Evolutionary conservation across 2,888 invertebrate species (phyloP), one percentile per base, ranked within the genome.

Genomic region (Aporophyla nigra): DNA sequence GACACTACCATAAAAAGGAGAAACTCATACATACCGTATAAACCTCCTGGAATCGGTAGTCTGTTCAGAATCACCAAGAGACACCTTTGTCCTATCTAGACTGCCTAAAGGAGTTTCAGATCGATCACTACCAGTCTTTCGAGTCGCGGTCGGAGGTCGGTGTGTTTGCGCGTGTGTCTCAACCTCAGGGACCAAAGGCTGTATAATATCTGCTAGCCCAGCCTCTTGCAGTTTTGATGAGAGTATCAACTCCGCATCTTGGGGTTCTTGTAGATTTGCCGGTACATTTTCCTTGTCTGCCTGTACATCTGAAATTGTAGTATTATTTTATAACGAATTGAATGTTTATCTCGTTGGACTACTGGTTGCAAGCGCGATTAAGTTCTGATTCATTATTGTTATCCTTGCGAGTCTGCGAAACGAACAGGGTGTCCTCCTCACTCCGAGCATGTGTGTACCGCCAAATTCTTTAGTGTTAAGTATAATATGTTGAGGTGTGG

Each of bases 31-130:
- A 82, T 78, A 96, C 96, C 93, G 91, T 80, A 96, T 92, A 81
- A 94, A 93, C 72, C 88, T 92, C 75, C 85, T 92, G 0, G 94
- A 93, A 58, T 95, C 96, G 0, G 96, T 95, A 0, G 94, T 94
- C 9, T 87, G 87, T 7, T 92, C 94, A 0, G 95, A 94, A 53
- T 95, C 95, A 0, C 96, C 96, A 2, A 96, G 91, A 6, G 96
- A 96, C 56, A 96, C 96, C 77, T 93, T 94, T 0, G 96, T 96
- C 27, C 96, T 90, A 74, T 96, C 96, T 27, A 96, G 81, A 76
- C 96, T 96, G 5, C 96, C 96, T 40, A 95, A 76, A 1, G 90
- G 95, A 0, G 96, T 94, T 73, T 96, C 96, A 0, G 93, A 92
- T 9, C 88, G 82, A 0, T 91, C 92, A 74, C 93, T 93, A 0